Evolutionary conservation across 2,888 invertebrate genomes (phyloP).

Genomic region (Trimorus sp.): DNA sequence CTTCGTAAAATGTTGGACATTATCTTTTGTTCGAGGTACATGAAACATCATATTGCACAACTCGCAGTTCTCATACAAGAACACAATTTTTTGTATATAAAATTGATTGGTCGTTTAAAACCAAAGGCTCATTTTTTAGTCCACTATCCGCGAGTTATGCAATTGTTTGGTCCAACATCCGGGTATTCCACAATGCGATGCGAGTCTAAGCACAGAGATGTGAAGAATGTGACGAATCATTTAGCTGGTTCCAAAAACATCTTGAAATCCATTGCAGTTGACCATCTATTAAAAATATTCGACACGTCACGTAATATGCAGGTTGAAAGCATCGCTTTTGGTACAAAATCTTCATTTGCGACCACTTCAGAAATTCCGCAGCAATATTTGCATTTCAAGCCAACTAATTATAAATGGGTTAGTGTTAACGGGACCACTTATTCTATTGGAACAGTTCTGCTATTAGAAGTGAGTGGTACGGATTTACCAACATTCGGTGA

Average conservation of each 20-base stretch:
- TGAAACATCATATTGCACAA: not conserved
- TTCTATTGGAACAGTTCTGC: slow-evolving; percentile 9
- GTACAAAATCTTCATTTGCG: slow-evolving; percentile 1
- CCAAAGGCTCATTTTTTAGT: slow-evolving; percentile 35
- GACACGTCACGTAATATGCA: slow-evolving; percentile 14
- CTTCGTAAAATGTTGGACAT: slow-evolving; percentile 10
- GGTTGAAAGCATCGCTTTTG: slow-evolving; percentile 1
- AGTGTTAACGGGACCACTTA: slow-evolving; percentile 5
- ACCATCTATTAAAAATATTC: slow-evolving; percentile 26
- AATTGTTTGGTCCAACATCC: not conserved
- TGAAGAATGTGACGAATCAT: slow-evolving; percentile 16
- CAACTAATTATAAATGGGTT: slow-evolving; percentile 14
- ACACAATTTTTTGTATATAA: slow-evolving; percentile 5
- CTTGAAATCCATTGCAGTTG: slow-evolving; percentile 22
- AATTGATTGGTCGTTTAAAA: slow-evolving; percentile 29
- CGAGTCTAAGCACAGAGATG: slow-evolving; percentile 30
- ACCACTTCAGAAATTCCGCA: not conserved
- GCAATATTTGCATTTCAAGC: not conserved
- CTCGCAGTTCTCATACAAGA: slow-evolving; percentile 10
- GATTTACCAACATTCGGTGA: not conserved
- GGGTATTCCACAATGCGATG: slow-evolving; percentile 33
- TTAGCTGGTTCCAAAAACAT: slow-evolving; percentile 33
- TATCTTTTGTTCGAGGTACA: not conserved
- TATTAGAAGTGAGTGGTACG: slow-evolving; percentile 17
- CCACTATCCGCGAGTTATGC: not conserved